A percentile compares a stretch with the other conserved stretches of the same genome.
These are phyloP conservation scores for Lycophotia porphyrea DNA, from an alignment of 2,888 invertebrate genomes.

Conservation along the genomic window DNA sequence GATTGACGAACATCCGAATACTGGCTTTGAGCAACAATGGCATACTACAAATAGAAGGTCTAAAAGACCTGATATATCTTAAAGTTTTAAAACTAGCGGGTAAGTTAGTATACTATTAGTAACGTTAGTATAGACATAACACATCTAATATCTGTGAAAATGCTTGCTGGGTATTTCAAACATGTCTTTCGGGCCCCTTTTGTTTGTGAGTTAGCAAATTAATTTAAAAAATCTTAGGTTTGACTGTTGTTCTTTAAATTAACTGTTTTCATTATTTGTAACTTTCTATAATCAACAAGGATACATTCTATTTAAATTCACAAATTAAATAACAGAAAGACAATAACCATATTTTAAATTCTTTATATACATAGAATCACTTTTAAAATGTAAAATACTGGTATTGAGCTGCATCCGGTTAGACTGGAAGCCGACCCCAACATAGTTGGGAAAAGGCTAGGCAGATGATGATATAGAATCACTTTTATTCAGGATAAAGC, in stretches of 20 bases:
- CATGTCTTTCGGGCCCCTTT: not conserved
- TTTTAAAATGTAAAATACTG: too few species aligned
- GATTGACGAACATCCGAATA: constrained; percentile 94
- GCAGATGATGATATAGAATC: too few species aligned
- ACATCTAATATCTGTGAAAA: not conserved
- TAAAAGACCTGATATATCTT: constrained; percentile 95
- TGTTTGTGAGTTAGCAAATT: not conserved
- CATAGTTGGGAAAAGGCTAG: too few species aligned
- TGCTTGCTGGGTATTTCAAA: not conserved
- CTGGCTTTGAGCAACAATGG: constrained; percentile 96
- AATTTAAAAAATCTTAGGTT: too few species aligned
- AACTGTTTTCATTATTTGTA: not conserved
- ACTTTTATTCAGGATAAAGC: not conserved
- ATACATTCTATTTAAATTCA: not conserved
- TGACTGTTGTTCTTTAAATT: not conserved
- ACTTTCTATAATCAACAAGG: not conserved
- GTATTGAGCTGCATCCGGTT: too few species aligned
- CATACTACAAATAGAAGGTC: constrained; percentile 96
- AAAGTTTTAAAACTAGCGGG: constrained; percentile 94
- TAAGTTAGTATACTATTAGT: constrained; percentile 68
- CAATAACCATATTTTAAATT: not conserved
- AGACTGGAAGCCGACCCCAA: too few species aligned
- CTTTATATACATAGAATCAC: not conserved
- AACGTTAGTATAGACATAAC: not conserved
- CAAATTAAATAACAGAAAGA: not conserved